Percentiles rank a stretch among this genome's conserved stretches.
These are phyloP conservation scores for Rhyacichthys aspro DNA, from an alignment of 2,797 vertebrate genomes.

Conservation along the genomic window DNA sequence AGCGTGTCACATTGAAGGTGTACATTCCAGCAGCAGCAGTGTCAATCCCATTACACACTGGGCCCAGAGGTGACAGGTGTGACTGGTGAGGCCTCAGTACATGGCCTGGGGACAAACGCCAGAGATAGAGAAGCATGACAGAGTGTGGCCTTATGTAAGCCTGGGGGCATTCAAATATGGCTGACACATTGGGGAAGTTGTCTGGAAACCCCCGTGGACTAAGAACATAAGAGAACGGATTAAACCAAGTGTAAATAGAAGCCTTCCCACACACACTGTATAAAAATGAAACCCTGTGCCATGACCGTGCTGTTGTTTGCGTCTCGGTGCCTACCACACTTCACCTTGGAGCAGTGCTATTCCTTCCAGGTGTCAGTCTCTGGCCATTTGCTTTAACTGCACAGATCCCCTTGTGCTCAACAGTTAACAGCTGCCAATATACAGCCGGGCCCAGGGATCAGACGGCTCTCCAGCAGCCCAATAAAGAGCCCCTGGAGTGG, in stretches of 20 bases:
- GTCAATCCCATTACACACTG: slow-evolving; percentile 61
- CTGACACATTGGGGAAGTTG: slow-evolving; percentile 10
- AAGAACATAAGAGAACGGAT: background rate
- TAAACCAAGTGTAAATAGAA: too few relatives aligned
- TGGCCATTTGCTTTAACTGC: slow-evolving; percentile 82
- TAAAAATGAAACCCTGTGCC: background rate
- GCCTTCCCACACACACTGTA: background rate
- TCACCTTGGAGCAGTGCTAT: slow-evolving; percentile 34
- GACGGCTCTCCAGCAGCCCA: slow-evolving; percentile 77
- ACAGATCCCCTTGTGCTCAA: slow-evolving; percentile 67
- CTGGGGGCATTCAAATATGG: slow-evolving; percentile 18
- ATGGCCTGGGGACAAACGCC: slow-evolving; percentile 22
- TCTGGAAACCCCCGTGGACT: background rate
- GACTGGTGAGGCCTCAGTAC: slow-evolving; percentile 26
- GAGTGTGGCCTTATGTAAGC: slow-evolving; percentile 35
- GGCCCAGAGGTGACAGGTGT: slow-evolving; percentile 52
- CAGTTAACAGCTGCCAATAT: slow-evolving; percentile 87
- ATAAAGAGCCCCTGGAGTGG: slow-evolving; percentile 78
- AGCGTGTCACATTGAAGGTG: slow-evolving; percentile 60
- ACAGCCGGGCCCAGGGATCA: slow-evolving; percentile 82
- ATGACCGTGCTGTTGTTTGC: slow-evolving; percentile 6
- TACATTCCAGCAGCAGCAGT: slow-evolving; percentile 71
- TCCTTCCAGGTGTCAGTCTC: slow-evolving; percentile 70
- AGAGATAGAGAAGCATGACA: slow-evolving; percentile 5
- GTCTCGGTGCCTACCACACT: slow-evolving; percentile 24